These are phyloP conservation scores for Chromis chromis DNA, from an alignment of 2,797 vertebrate genomes.

Conservation along the genomic window DNA sequence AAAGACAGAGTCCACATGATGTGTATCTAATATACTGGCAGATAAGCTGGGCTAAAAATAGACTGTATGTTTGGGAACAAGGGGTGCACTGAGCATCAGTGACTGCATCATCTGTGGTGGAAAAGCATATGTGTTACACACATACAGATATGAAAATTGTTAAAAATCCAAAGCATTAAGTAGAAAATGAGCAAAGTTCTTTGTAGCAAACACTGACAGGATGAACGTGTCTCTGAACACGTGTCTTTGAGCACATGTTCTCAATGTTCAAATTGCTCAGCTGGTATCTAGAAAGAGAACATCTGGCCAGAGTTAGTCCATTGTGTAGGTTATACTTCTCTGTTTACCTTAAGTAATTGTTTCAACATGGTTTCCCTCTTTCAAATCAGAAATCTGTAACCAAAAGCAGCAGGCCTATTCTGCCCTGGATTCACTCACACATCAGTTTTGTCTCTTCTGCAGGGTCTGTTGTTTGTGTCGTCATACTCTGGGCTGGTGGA, in stretches of 20 bases:
- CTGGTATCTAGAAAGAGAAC: slow-evolving; percentile 41
- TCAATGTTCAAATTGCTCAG: slow-evolving; percentile 16
- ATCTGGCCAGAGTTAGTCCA: slow-evolving; percentile 56
- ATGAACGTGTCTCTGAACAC: background rate
- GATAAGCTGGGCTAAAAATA: slow-evolving; percentile 56
- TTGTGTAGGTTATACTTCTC: slow-evolving; percentile 51
- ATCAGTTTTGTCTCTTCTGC: background rate
- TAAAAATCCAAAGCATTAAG: background rate
- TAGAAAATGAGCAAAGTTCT: background rate
- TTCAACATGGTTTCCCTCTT: slow-evolving; percentile 36
- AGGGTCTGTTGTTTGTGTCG: slow-evolving; percentile 90
- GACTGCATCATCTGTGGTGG: slow-evolving; percentile 7
- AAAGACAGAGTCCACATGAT: slow-evolving; percentile 42
- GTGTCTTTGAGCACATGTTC: slow-evolving; percentile 22
- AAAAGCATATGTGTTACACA: slow-evolving; percentile 17
- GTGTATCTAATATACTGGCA: slow-evolving; percentile 38
- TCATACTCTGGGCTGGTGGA: slow-evolving; percentile 87
- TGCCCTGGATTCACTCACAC: background rate
- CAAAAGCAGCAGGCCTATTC: slow-evolving; percentile 27
- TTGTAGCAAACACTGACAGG: background rate
- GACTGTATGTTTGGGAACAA: slow-evolving; percentile 24
- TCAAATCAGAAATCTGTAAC: slow-evolving; percentile 28
- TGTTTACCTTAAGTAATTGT: slow-evolving; percentile 61
- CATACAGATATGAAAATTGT: slow-evolving; percentile 7
- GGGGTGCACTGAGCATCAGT: background rate